phyloP scores from a whole-genome alignment of 2,113 vertebrate species.

The Tyto alba region DNA sequence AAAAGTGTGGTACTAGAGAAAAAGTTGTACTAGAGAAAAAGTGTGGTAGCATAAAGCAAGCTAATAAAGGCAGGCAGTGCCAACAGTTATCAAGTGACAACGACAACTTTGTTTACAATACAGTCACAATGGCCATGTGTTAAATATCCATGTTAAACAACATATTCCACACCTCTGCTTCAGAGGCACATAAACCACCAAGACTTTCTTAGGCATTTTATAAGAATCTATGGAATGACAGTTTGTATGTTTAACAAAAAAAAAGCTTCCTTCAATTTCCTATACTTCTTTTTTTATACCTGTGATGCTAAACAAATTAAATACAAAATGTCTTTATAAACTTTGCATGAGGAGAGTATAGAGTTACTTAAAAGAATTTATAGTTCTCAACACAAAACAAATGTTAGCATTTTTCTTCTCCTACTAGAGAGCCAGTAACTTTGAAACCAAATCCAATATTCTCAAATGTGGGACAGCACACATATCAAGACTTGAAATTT shows the following conservation, averaged over 20 bases:
- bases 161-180: neutral
- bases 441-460: neutral
- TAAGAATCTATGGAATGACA: neutral
- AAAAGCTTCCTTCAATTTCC: neutral
- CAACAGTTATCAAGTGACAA: neutral
- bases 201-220: neutral
- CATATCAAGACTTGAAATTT: neutral
- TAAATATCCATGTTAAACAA: neutral
- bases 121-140: neutral
- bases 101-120: neutral
- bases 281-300: neutral
- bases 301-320: neutral
- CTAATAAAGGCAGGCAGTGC: neutral
- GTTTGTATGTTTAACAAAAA: neutral
- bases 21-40: neutral
- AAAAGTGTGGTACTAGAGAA: neutral
- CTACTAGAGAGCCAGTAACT: neutral
- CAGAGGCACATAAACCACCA: neutral
- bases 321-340: neutral
- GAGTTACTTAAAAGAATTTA: neutral
- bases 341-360: neutral
- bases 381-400: neutral
- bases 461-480: neutral
- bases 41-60: neutral
- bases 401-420: neutral